phyloP scores from a whole-genome alignment of 2,113 vertebrate species.

The Thunnus maccoyii region DNA sequence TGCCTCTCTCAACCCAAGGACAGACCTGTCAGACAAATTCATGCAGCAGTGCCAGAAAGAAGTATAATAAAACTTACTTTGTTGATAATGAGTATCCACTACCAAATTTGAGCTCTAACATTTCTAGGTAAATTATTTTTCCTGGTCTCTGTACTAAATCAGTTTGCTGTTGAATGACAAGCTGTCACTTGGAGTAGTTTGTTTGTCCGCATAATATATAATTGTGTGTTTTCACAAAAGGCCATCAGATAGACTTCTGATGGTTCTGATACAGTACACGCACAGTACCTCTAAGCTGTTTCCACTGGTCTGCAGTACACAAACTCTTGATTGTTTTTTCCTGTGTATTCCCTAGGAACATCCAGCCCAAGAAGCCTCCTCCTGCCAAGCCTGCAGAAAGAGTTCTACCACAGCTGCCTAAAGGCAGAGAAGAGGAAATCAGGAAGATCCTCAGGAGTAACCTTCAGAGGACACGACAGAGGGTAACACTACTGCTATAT shows the following conservation, averaged over 20 bases:
- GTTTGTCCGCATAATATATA: too few species aligned
- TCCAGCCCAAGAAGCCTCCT: slow-evolving; percentile 89
- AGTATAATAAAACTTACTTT: too few species aligned
- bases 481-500: slow-evolving; percentile 83
- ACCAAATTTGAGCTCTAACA: not conserved
- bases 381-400: slow-evolving; percentile 76
- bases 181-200: too few species aligned
- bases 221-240: not conserved
- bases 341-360: slow-evolving; percentile 87
- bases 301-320: not conserved
- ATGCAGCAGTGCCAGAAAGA: too few species aligned
- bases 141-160: not conserved
- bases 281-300: not conserved
- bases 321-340: not conserved
- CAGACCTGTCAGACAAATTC: not conserved
- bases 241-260: accelerated
- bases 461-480: slow-evolving; percentile 95
- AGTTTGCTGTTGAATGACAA: not conserved
- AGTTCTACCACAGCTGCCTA: slow-evolving; percentile 89
- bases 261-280: not conserved
- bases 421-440: slow-evolving; percentile 96
- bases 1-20: not conserved
- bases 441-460: slow-evolving; percentile 95
- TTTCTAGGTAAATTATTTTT: not conserved
- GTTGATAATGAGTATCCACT: not conserved